Evolutionary conservation across 1,140 invertebrate genomes (phyloP), one percentile per base, ranked within the genome.

Genomic region (Dendroctonus ponderosae): DNA sequence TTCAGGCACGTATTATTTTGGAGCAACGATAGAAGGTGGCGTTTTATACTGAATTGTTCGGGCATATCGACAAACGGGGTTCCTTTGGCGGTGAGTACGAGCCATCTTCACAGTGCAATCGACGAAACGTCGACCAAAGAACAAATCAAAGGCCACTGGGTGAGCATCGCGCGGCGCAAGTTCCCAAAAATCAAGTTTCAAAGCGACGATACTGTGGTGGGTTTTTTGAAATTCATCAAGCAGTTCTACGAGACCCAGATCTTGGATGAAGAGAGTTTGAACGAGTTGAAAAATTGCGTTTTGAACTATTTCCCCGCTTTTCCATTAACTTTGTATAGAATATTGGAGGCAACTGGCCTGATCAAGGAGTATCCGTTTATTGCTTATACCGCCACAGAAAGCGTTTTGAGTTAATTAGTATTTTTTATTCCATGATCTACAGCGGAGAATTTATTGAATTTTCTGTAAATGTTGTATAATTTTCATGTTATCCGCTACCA

Each of bases 1-100:
- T 71, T 49, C 56, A 80, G 78, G 5, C 78, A 80, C 67, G 72
- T 78, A 7, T 75, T 70, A 52, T 77, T 79, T 67, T 80, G 79
- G 79, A 70, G 74, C 7, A 52, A 52, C 9, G 65, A 75, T 5
- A 74, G 75, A 67, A 76, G 72, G 57, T 80, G 79, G 78, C 68
- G 74, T 26, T 80, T 79, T 56, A 66, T 80, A 40, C 50, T 78
- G 51, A 67, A 72, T 8, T 80, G 79, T 61, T 59, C 75, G 7
- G 75, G 75, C 7, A 62, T 75, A 15, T 66, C 66, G 14, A 42
- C 62, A 1, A 70, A 53, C 50, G 71, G 69, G 0, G 65, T 68
- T 14, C 64, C 62, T 0, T 26, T 72, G 12, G 54, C 58, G 7
- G 62, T 74, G 7, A 66, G 70, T 37, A 26, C 72, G 5, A 61